phyloP scores from a whole-genome alignment of 2,888 invertebrate species.

The Caenorhabditis doughertyi region DNA sequence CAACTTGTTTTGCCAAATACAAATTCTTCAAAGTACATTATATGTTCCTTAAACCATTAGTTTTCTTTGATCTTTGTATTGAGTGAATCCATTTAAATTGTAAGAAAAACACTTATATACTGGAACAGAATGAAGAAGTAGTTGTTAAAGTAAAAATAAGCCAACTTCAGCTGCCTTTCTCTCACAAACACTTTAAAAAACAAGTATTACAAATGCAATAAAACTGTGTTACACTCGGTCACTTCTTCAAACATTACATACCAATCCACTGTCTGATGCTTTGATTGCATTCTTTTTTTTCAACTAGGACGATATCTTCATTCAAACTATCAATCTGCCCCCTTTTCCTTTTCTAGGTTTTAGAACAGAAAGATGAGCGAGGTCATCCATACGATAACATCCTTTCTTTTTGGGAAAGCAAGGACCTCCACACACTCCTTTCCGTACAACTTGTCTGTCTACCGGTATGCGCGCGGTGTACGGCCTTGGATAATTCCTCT shows the following conservation, averaged over 20 bases:
- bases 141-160: neutral
- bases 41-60: too few species aligned
- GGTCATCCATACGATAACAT: constrained; percentile 42
- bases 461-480: neutral
- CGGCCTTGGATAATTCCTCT: constrained; percentile 32
- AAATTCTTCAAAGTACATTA: too few species aligned
- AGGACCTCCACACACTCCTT: constrained; percentile 13
- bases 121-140: too few species aligned
- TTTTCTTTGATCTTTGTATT: too few species aligned
- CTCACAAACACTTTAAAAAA: constrained; percentile 33
- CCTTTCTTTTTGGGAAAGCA: constrained; percentile 2
- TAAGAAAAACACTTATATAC: too few species aligned
- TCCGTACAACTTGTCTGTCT: constrained; percentile 1
- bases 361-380: constrained; percentile 28
- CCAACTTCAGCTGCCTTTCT: neutral
- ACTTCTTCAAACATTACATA: constrained; percentile 22
- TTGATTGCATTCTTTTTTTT: constrained; percentile 26
- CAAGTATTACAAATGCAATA: constrained; percentile 31
- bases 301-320: constrained; percentile 10
- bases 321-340: constrained; percentile 14
- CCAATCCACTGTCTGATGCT: constrained; percentile 6
- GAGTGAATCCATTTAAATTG: too few species aligned
- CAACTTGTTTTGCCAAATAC: too few species aligned
- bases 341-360: neutral
- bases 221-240: constrained; percentile 42